Conservation (phyloP, 2,797 vertebrate species). For the Arrhamphus sclerolepis region DNA sequence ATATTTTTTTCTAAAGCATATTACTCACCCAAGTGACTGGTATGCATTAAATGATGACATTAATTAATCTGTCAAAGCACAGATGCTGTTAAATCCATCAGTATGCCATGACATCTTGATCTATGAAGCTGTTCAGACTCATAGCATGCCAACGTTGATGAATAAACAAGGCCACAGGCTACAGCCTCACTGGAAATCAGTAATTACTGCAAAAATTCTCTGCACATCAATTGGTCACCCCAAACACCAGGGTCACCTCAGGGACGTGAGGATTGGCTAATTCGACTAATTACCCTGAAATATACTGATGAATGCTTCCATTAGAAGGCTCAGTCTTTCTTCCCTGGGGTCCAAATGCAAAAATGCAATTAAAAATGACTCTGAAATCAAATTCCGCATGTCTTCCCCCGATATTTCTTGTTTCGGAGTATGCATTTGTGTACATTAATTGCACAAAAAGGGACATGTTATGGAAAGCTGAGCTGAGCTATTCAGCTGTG, state of each 20-base stretch:
- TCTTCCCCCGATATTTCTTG: conserved; percentile 7
- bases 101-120: conserved; percentile 32
- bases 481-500: conserved; percentile 13
- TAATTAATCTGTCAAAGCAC: conserved; percentile 43
- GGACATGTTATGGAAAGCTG: conserved; percentile 3
- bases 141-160: conserved; percentile 19
- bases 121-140: conserved; percentile 40
- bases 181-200: conserved; percentile 33
- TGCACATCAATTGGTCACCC: conserved; percentile 59
- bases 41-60: conserved; percentile 33
- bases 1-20: conserved; percentile 11
- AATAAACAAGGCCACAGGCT: conserved; percentile 59
- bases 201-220: conserved; percentile 56
- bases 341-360: conserved; percentile 63
- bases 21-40: conserved; percentile 15
- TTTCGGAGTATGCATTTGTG: conserved; percentile 4
- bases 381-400: conserved; percentile 39
- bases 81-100: conserved; percentile 47
- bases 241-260: conserved; percentile 67
- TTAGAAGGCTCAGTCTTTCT: conserved; percentile 71
- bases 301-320: conserved; percentile 76
- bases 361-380: conserved; percentile 60
- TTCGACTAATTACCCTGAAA: conserved; percentile 80
- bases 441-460: conserved; percentile 2
- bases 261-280: conserved; percentile 75